Evolutionary conservation across 37 sponge, comb jelly and placozoan species (phyloP), one percentile per base, ranked within the genome.

Genomic region (Beroe forskalii): DNA sequence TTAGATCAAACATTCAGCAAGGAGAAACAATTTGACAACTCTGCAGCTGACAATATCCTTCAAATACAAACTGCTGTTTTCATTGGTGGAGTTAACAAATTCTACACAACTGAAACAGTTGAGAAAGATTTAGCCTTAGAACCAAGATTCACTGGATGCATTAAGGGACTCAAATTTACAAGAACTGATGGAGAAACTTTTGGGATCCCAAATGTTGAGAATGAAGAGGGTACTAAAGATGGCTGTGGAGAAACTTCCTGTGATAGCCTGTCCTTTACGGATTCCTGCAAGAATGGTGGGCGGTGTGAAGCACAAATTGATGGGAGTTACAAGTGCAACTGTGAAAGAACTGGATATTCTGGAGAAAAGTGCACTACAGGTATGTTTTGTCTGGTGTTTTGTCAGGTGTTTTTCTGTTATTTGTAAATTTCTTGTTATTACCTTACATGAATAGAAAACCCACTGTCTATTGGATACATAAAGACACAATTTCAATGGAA

Each of bases 61-160:
- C 37, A 38, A 4, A 36, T 72, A 30, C 19, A 36, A 3, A 30
- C 40, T 36, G 1, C 37, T 12, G 9, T 33, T 30, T 72, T 38
- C 35, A 72, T 72, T 20, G 75, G 75, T 6, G 75, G 75, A 8
- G 75, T 72, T 1, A 72, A 39, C 39, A 72, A 33, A 4, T 72
- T 38, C 75, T 22, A 14, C 33, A 27, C 75, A 6, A 17, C 8
- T 22, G 22, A 4, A 8, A 4, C 35, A 4, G 39, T 72, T 37
- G 75, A 72, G 35, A 36, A 36, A 22, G 75, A 72, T 30, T 17
- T 72, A 39, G 39, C 38, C 39, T 39, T 72, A 17, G 75, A 72
- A 37, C 75, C 75, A 19, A 36, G 75, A 72, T 72, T 72, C 35
- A 30, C 75, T 72, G 75, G 75, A 20, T 72, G 75, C 20, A 72